Evolutionary conservation across 2,888 invertebrate species (phyloP), one percentile per base, ranked within the genome.

Genomic region (Reticulitermes lucifugus): DNA sequence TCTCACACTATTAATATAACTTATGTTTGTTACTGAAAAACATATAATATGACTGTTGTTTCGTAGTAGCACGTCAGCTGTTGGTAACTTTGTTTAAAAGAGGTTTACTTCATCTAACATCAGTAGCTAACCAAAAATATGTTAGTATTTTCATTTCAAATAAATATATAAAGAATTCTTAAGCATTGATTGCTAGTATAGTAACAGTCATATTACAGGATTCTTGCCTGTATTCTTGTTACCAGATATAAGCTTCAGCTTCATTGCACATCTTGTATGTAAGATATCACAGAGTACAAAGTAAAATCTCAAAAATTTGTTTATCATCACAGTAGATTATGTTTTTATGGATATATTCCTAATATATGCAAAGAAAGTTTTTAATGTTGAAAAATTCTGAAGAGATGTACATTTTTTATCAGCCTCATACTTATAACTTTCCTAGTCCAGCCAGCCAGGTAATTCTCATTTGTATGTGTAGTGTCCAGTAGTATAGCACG

Each of bases 371-470:
- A 14, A 65, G 25, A 65, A 25, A 65, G 9, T 5, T 65, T 65
- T n/a, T 65, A 65, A 65, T 25, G 25, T 65, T 65, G 65, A n/a
- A 65, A 65, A 65, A 65, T 65, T 65, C 0, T 65, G 7, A 25
- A 65, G 65, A 46, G 46, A 18, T 55, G 55, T 55, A 18, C 18
- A 55, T 55, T 14, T 55, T 65, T 65, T 65, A 65, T 25, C n/a
- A n/a, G 5, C 25, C 12, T 12, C 6, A 65, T n/a, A 65, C 4
- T 65, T 25, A 55, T 25, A 21, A 60, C 18, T 65, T 65, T 65
- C 65, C 65, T 65, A 65, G 65, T 65, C 65, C 65, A 65, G 65
- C 65, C 65, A 65, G 65, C n/a, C 12, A 18, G 65, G 25, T 65
- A 12, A 65, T 65, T 65, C 9, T 65, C 25, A n/a, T 25, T 25